Percentiles rank a stretch among this genome's conserved stretches.
Evolutionary conservation across 2,888 invertebrate species (phyloP).

Genomic region (Lochmaea crataegi): DNA sequence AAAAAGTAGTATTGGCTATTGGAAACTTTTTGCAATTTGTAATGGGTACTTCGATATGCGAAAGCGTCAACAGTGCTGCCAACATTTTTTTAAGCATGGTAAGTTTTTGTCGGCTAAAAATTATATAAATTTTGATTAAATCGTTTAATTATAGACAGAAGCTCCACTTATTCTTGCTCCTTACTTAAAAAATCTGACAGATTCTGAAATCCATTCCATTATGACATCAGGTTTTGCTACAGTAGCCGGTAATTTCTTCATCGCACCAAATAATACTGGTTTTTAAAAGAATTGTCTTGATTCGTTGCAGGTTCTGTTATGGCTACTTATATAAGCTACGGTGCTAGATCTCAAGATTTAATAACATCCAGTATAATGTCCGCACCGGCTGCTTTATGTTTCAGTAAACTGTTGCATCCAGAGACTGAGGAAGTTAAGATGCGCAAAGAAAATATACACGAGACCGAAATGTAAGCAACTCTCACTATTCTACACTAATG

Average conservation of each 20-base stretch:
- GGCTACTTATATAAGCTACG: constrained; percentile 92
- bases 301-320: constrained; percentile 79
- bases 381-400: constrained; percentile 92
- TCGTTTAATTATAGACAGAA: constrained; percentile 77
- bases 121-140: constrained; percentile 6
- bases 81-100: constrained; percentile 96
- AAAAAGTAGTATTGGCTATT: constrained; percentile 83
- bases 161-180: constrained; percentile 90
- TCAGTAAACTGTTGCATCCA: constrained; percentile 90
- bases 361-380: constrained; percentile 97
- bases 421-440: constrained; percentile 87
- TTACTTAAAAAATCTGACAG: constrained; percentile 85
- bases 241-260: constrained; percentile 78
- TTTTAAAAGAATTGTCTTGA: too few relatives aligned
- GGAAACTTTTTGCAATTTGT: constrained; percentile 80
- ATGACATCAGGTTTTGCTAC: constrained; percentile 96
- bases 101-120: constrained; percentile 49
- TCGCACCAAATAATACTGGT: neutral
- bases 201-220: constrained; percentile 92
- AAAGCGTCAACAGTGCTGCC: constrained; percentile 92
- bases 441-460: constrained; percentile 78
- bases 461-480: constrained; percentile 66
- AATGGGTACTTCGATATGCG: constrained; percentile 91
- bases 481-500: too few relatives aligned
- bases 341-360: constrained; percentile 87